Evolutionary conservation across 2,888 invertebrate species (phyloP), one percentile per base, ranked within the genome.

Genomic region (Tetranychus piercei): DNA sequence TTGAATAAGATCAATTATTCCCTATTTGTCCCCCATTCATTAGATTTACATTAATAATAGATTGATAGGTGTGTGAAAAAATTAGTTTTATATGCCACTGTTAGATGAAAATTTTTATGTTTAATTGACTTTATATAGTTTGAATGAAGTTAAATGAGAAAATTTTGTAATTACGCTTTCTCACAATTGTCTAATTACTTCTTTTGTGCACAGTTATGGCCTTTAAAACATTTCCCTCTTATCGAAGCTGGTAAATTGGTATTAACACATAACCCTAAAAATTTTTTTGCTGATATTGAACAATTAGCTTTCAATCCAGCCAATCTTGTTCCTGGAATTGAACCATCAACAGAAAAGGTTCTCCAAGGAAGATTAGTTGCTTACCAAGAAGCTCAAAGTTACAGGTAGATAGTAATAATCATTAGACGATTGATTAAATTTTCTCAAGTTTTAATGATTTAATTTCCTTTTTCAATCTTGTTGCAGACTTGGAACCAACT

Each of bases 241-340:
- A 90, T 93, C 77, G 90, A 88, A 5, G 92, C 94, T 0, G 95
- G 95, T 1, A 89, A 89, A 83, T 80, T 96, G 79, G 89, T 90
- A 1, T 84, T 96, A 74, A 89, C 95, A 82, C 87, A 88, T 77
- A 95, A 94, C 82, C 93, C 94, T 0, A 88, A 87, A 78, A 94
- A 94, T 82, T 95, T 94, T 83, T 95, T 94, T 82, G 88, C 91
- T 34, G 94, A 95, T 82, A 90, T 94, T 67, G 95, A 96, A 83
- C 94, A 94, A 83, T 85, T 90, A 76, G 94, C 94, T 3, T 94
- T 94, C 83, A 89, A 89, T 80, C 94, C 94, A 0, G 88, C 92
- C 5, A 90, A 94, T 82, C 82, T 95, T 85, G 88, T 93, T 44
- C 94, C 95, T 6, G 95, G 95, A 64, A 91, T 96, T 80, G 94